Evolutionary conservation across 2,113 vertebrate species (phyloP).

Genomic region (Embiotoca jacksoni): DNA sequence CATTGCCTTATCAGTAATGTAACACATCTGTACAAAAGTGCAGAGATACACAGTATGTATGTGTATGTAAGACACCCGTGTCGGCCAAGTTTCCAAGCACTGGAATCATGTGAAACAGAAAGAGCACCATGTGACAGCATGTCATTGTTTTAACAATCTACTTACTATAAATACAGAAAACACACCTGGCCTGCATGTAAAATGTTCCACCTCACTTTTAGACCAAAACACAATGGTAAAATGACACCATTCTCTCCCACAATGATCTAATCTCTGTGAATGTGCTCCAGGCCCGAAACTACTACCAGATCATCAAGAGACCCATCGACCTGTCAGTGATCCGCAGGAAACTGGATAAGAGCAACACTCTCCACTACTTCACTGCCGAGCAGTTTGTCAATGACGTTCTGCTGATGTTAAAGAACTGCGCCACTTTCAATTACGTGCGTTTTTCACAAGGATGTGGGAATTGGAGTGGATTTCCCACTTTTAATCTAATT

Average conservation of each 20-base stretch:
- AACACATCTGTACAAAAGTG: background rate
- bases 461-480: conserved; percentile 3
- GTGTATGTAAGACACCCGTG: background rate
- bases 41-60: background rate
- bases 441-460: conserved; percentile 85
- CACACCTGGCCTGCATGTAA: background rate
- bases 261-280: conserved; percentile 24
- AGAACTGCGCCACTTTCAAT: conserved; percentile 95
- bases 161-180: background rate
- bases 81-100: background rate
- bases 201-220: conserved; percentile 15
- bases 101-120: too few relatives aligned
- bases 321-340: conserved; percentile 93
- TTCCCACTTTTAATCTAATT: conserved; percentile 29
- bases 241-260: background rate
- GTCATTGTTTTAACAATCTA: background rate
- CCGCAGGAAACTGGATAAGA: conserved; percentile 89
- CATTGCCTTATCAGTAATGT: background rate
- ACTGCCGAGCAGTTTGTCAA: conserved; percentile 90
- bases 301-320: conserved; percentile 96
- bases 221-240: background rate
- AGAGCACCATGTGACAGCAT: too few relatives aligned
- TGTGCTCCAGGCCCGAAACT: conserved; percentile 88
- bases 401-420: conserved; percentile 94
- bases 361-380: conserved; percentile 88